Evolutionary conservation across 2,888 invertebrate species (phyloP).

Genomic region (Clepsis dumicolana): DNA sequence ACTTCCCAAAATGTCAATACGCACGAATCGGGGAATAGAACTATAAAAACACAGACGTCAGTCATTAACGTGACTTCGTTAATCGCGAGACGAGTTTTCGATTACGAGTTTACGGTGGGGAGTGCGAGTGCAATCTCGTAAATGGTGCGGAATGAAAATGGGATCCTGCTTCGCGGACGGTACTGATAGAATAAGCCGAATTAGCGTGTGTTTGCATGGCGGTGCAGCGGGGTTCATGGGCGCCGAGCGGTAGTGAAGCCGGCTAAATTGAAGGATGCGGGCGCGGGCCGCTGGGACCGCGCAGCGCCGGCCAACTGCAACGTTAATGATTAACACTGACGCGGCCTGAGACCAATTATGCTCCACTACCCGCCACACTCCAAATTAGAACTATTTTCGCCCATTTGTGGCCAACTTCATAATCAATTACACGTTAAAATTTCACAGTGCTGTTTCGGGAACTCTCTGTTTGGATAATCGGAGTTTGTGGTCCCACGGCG

Average conservation of each 20-base stretch:
- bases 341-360: conserved; percentile 80
- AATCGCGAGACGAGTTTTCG: conserved; percentile 25
- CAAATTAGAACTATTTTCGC: conserved; percentile 85
- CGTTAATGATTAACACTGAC: conserved; percentile 80
- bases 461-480: conserved; percentile 82
- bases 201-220: conserved; percentile 17
- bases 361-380: conserved; percentile 74
- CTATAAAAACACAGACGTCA: conserved; percentile 40
- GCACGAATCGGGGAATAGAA: conserved; percentile 59
- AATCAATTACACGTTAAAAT: conserved; percentile 85
- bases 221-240: conserved; percentile 11
- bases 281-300: conserved; percentile 61
- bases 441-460: conserved; percentile 81
- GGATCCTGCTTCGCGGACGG: conserved; percentile 15
- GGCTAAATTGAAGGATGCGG: conserved; percentile 66
- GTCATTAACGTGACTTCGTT: conserved; percentile 43
- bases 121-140: conserved; percentile 34
- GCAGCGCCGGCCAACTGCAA: conserved; percentile 53
- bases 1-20: conserved; percentile 81
- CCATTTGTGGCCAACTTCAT: conserved; percentile 85
- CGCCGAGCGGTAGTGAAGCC: conserved; percentile 46
- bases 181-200: conserved; percentile 25
- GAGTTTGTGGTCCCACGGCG: conserved; percentile 85
- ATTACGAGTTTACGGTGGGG: conserved; percentile 20
- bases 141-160: conserved; percentile 29